A percentile compares a stretch with the other conserved stretches of the same genome.
Evolutionary conservation across 2,797 vertebrate species (phyloP).

Genomic region (Mormyrus proboscirostris): DNA sequence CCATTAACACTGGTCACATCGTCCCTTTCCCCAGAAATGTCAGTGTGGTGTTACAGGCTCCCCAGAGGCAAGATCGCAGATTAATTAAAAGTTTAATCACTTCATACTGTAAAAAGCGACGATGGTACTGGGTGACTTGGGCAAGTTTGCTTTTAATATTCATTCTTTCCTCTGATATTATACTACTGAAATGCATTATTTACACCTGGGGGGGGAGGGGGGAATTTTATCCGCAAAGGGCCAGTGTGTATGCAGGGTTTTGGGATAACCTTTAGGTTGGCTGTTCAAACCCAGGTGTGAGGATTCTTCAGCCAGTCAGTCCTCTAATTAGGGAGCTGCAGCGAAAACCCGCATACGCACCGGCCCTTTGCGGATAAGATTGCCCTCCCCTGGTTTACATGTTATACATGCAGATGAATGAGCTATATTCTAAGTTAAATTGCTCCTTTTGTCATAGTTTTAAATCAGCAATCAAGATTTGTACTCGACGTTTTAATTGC

Average conservation of each 20-base stretch:
- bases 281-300: background rate
- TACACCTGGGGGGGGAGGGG: background rate
- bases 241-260: background rate
- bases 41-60: constrained; percentile 60
- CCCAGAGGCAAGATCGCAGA: constrained; percentile 56
- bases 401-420: background rate
- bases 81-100: constrained; percentile 67
- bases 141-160: constrained; percentile 54
- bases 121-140: constrained; percentile 41
- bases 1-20: constrained; percentile 37
- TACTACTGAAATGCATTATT: background rate
- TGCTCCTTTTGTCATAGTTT: background rate
- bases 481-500: background rate
- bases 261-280: background rate
- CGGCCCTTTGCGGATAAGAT: background rate
- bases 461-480: background rate
- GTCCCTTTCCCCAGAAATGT: constrained; percentile 50
- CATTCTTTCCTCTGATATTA: constrained; percentile 12
- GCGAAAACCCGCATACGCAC: background rate
- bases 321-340: background rate
- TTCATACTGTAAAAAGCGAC: constrained; percentile 56
- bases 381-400: background rate
- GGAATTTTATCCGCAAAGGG: background rate
- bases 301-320: background rate
- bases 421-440: background rate